phyloP scores from a whole-genome alignment of 2,888 invertebrate species.

The Trichogramma evanescens region DNA sequence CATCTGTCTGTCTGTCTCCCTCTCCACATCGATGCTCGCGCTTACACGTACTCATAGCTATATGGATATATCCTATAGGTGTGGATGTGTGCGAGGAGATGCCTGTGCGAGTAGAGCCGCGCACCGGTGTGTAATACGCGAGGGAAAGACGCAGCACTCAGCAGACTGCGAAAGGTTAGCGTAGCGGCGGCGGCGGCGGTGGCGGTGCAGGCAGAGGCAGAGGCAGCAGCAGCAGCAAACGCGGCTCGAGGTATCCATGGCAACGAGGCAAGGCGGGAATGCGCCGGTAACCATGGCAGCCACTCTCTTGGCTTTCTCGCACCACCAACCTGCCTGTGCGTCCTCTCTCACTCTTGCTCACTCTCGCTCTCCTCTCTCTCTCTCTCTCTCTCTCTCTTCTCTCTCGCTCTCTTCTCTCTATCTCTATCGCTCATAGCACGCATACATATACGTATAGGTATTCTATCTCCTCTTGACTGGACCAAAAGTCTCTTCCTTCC shows the following conservation, averaged over 20 bases:
- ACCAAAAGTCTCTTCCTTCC: too few relatives aligned
- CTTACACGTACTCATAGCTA: constrained; percentile 16
- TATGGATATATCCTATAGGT: background rate
- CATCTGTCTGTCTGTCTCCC: constrained; percentile 19
- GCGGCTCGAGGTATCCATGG: constrained; percentile 51
- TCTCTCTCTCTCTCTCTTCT: background rate
- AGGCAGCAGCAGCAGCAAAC: constrained; percentile 23
- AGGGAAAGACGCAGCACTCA: constrained; percentile 29
- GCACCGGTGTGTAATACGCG: constrained; percentile 16
- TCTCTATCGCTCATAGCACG: background rate
- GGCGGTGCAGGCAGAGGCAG: constrained; percentile 10
- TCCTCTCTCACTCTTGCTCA: constrained; percentile 22
- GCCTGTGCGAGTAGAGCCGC: constrained; percentile 20
- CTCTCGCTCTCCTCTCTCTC: constrained; percentile 21
- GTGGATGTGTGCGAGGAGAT: constrained; percentile 23
- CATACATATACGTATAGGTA: background rate
- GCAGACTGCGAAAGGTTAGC: constrained; percentile 27
- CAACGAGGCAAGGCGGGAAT: constrained; percentile 50
- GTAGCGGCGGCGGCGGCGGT: constrained; percentile 15
- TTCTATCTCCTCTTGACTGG: background rate
- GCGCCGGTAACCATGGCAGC: constrained; percentile 48
- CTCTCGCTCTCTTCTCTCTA: background rate
- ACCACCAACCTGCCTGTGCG: constrained; percentile 41
- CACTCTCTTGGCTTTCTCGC: constrained; percentile 37
- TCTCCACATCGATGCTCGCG: constrained; percentile 12